These are phyloP conservation scores for Eudasyphora cyanicolor DNA, from an alignment of 2,888 invertebrate species.

Conservation along the genomic window DNA sequence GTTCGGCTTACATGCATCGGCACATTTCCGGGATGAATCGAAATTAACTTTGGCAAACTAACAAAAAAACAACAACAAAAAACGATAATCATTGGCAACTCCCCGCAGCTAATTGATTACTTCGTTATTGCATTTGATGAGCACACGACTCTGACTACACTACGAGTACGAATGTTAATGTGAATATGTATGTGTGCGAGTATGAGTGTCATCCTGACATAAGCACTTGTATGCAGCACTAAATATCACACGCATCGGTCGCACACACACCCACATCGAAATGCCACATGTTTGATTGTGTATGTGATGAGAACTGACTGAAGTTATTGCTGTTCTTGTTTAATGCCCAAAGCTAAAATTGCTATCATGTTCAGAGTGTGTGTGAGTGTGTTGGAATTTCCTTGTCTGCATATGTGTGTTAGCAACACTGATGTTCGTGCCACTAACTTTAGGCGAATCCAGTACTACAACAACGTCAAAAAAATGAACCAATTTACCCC, in stretches of 20 bases:
- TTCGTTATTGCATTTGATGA: slow-evolving; percentile 25
- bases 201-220: neutral
- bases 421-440: neutral
- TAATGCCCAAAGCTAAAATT: slow-evolving; percentile 9
- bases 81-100: neutral
- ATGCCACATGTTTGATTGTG: too few relatives aligned
- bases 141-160: neutral
- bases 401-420: neutral
- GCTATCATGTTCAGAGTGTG: too few relatives aligned
- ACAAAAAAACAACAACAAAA: neutral
- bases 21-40: neutral
- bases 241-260: neutral
- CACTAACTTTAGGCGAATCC: neutral
- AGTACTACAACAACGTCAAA: slow-evolving; percentile 20
- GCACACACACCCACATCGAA: neutral
- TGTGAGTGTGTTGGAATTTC: too few relatives aligned
- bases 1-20: neutral
- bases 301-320: neutral
- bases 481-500: slow-evolving; percentile 47
- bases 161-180: neutral
- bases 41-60: neutral
- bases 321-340: neutral
- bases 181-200: neutral
- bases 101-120: slow-evolving; percentile 47
- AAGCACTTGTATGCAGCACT: neutral